Evolutionary conservation across 1,140 invertebrate genomes (phyloP), one percentile per base, ranked within the genome.

Genomic region (Lysiphlebus fabarum): DNA sequence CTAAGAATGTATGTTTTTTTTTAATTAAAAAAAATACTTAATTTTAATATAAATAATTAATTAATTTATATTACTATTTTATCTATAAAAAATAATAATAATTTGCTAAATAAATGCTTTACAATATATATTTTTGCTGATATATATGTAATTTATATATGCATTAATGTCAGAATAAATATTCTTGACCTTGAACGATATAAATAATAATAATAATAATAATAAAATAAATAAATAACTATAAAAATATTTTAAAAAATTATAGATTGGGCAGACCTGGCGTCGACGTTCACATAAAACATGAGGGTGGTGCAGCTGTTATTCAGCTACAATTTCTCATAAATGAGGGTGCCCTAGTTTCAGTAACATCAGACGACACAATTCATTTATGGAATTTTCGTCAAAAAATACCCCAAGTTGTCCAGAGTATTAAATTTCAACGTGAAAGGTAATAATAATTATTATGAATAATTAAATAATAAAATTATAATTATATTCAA

Each of bases 1-100:
- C 86, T 99, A 59, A 86, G 96, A 83, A 90, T 99, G 92, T 97
- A 96, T 93, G 90, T n/a, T n/a, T n/a, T 90, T 93, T 93, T 87
- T 67, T 8, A 48, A 8, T 11, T 2, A 7, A 40, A 40, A 40
- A 11, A 40, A n/a, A n/a, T 40, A n/a, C n/a, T n/a, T n/a, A n/a
- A n/a, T n/a, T n/a, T n/a, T n/a, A n/a, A n/a, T n/a, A n/a, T 47
- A n/a, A 51, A 51, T 12, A 37, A 51, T 37, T 38, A 6, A 12
- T 37, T 11, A 7, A 36, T 51, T 51, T n/a, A n/a, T n/a, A n/a
- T n/a, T n/a, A n/a, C n/a, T n/a, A n/a, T n/a, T n/a, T n/a, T n/a
- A n/a, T n/a, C n/a, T n/a, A n/a, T n/a, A n/a, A n/a, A n/a, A n/a
- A n/a, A n/a, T n/a, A n/a, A n/a, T n/a, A n/a, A n/a, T n/a, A n/a